These are phyloP conservation scores for Corynorhinus townsendii DNA, from an alignment of 2,113 vertebrate species.

Conservation along the genomic window DNA sequence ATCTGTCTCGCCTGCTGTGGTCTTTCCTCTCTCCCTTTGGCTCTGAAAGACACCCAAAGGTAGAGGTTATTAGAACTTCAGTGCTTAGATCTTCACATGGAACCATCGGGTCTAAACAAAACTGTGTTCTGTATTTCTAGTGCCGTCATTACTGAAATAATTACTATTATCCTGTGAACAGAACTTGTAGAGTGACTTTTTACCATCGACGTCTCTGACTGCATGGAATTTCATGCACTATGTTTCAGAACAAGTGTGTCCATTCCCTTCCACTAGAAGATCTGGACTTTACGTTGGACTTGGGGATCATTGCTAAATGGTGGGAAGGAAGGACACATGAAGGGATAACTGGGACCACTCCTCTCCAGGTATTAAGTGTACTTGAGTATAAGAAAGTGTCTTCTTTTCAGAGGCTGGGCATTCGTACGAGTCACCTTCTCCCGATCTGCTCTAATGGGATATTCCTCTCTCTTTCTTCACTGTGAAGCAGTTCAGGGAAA, in stretches of 20 bases:
- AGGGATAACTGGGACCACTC: neutral
- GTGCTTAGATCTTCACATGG: neutral
- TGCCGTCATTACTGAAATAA: neutral
- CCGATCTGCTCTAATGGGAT: neutral
- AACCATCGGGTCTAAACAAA: neutral
- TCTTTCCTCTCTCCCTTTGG: neutral
- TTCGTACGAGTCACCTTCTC: neutral
- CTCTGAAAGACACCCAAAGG: neutral
- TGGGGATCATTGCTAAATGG: neutral
- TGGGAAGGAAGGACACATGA: neutral
- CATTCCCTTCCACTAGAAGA: neutral
- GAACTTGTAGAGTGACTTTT: neutral
- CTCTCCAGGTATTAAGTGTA: neutral
- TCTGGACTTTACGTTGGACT: neutral
- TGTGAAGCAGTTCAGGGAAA: conserved; percentile 5
- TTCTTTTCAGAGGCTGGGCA: neutral
- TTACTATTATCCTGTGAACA: neutral
- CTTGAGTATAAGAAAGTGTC: neutral
- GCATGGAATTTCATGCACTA: neutral
- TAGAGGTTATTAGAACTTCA: neutral
- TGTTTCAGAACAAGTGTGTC: neutral
- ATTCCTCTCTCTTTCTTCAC: neutral
- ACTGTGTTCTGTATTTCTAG: neutral
- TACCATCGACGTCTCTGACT: neutral
- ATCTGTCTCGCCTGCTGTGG: neutral